These are phyloP conservation scores for Petrocephalus microphthalmus DNA, from an alignment of 2,113 vertebrate genomes.

Conservation along the genomic window DNA sequence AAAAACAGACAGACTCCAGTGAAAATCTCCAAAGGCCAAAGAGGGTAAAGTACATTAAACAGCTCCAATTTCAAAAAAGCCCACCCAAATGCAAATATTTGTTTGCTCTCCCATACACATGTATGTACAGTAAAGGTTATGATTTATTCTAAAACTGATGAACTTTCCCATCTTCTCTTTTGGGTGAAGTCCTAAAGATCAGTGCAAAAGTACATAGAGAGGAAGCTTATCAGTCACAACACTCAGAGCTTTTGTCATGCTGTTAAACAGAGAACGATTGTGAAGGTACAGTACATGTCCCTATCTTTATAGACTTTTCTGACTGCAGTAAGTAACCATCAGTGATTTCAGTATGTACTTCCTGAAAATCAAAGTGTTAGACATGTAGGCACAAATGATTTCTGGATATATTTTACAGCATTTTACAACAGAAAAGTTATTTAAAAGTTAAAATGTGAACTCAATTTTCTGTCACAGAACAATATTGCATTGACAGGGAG, in stretches of 20 bases:
- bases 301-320: not conserved
- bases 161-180: constrained; percentile 42
- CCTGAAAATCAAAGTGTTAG: not conserved
- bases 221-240: constrained; percentile 46
- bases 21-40: constrained; percentile 47
- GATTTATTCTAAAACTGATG: constrained; percentile 46
- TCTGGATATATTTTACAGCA: not conserved
- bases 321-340: not conserved
- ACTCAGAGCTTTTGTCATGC: constrained; percentile 40
- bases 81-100: not conserved
- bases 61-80: not conserved
- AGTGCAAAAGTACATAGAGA: constrained; percentile 54
- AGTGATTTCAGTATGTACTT: not conserved
- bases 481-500: not conserved
- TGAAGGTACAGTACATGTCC: not conserved
- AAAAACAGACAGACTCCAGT: constrained; percentile 51
- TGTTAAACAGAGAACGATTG: constrained; percentile 19
- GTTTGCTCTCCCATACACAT: not conserved
- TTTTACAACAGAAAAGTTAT: not conserved
- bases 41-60: constrained; percentile 18
- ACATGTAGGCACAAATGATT: not conserved
- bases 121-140: constrained; percentile 36
- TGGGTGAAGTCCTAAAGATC: constrained; percentile 52
- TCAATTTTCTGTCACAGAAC: not conserved
- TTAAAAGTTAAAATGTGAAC: too few species aligned